A percentile compares a stretch with the other conserved stretches of the same genome.
Evolutionary conservation across 2,113 vertebrate species (phyloP).

Genomic region (Apodemus speciosus): DNA sequence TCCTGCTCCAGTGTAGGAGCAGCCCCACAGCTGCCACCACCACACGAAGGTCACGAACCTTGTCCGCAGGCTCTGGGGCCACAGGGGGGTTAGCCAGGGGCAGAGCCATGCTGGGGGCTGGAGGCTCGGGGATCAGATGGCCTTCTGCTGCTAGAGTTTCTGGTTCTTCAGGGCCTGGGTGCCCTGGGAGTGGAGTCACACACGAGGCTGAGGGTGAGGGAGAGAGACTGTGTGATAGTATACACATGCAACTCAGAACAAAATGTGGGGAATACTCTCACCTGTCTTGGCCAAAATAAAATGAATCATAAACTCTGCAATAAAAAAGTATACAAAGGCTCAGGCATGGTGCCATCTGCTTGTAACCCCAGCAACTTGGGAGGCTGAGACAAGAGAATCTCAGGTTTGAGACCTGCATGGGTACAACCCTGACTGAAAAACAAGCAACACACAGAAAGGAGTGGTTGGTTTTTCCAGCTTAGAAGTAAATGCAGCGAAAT

Average conservation of each 20-base stretch:
- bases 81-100: slow-evolving; percentile 91
- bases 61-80: slow-evolving; percentile 87
- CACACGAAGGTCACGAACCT: slow-evolving; percentile 78
- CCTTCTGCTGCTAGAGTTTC: slow-evolving; percentile 76
- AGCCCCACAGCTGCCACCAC: neutral
- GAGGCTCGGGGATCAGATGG: slow-evolving; percentile 87
- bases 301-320: slow-evolving; percentile 40
- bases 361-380: neutral
- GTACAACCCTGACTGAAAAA: neutral
- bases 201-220: slow-evolving; percentile 82
- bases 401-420: neutral
- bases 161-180: slow-evolving; percentile 66
- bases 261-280: slow-evolving; percentile 20
- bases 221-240: slow-evolving; percentile 26
- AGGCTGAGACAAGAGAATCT: neutral
- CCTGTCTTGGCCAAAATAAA: slow-evolving; percentile 51
- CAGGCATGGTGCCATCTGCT: neutral
- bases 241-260: slow-evolving; percentile 32
- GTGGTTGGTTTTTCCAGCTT: slow-evolving; percentile 7
- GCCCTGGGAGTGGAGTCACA: slow-evolving; percentile 73
- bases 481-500: slow-evolving; percentile 19
- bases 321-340: slow-evolving; percentile 28
- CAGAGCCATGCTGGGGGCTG: slow-evolving; percentile 92
- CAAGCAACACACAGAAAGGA: neutral
- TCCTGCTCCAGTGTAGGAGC: neutral